Evolutionary conservation across 2,888 invertebrate genomes (phyloP).

Genomic region (Conistra vaccinii): DNA sequence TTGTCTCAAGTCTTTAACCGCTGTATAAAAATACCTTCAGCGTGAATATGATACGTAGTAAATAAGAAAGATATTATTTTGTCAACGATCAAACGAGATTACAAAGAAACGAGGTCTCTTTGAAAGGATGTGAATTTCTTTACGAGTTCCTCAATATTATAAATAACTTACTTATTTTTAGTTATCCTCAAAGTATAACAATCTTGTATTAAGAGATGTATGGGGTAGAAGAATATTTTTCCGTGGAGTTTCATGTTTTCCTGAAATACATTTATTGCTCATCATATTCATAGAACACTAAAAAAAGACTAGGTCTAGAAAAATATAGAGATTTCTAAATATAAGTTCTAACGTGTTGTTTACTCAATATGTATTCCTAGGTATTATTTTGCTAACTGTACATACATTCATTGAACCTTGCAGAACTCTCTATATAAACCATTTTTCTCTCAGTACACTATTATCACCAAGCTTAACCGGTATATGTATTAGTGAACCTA

Average conservation of each 20-base stretch:
- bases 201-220: neutral
- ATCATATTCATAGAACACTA: neutral
- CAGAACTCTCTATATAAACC: neutral
- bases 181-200: neutral
- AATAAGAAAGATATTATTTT: conserved; percentile 34
- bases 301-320: neutral
- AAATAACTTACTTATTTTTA: conserved; percentile 6
- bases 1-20: neutral
- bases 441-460: neutral
- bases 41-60: neutral
- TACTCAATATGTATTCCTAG: neutral
- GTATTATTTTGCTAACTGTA: neutral
- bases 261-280: neutral
- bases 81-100: conserved; percentile 25
- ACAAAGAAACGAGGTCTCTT: conserved; percentile 21
- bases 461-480: neutral
- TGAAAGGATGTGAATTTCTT: conserved; percentile 14
- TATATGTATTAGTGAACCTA: neutral
- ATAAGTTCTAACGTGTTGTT: neutral
- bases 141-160: conserved; percentile 30
- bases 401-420: neutral
- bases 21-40: neutral
- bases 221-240: neutral
- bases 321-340: neutral
- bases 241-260: neutral